phyloP scores from a whole-genome alignment of 2,797 vertebrate genomes.

The Botia kubotai region DNA sequence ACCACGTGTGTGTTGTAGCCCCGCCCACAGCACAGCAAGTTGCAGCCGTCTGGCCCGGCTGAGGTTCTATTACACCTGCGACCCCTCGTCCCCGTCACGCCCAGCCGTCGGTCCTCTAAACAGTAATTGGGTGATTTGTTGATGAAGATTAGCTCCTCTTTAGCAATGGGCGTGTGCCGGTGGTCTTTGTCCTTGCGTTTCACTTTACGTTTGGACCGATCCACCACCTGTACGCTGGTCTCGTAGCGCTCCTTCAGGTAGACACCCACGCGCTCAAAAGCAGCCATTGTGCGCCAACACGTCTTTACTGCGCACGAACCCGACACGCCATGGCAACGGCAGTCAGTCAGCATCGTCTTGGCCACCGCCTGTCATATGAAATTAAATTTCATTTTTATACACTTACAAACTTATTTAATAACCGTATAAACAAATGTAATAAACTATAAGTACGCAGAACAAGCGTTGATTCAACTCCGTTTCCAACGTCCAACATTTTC shows the following conservation, averaged over 20 bases:
- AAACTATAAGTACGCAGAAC: conserved; percentile 10
- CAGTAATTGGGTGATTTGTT: conserved; percentile 97
- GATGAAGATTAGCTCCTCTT: conserved; percentile 87
- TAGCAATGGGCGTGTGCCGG: conserved; percentile 73
- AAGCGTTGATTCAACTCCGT: conserved; percentile 4
- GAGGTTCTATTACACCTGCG: conserved; percentile 91
- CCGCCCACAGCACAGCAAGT: conserved; percentile 93
- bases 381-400: background rate
- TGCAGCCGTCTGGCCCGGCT: conserved; percentile 85
- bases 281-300: conserved; percentile 93
- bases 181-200: conserved; percentile 85
- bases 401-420: background rate
- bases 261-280: conserved; percentile 87
- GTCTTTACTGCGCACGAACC: conserved; percentile 97
- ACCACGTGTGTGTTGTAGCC: conserved; percentile 97
- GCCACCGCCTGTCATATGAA: conserved; percentile 82
- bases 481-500: conserved; percentile 26
- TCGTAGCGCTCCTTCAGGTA: conserved; percentile 95
- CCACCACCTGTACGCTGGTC: conserved; percentile 87
- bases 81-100: conserved; percentile 88
- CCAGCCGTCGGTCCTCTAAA: conserved; percentile 84
- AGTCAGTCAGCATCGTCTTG: conserved; percentile 90
- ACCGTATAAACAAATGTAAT: too few species aligned
- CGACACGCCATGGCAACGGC: conserved; percentile 95
- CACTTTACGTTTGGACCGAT: conserved; percentile 81